Percentiles rank a stretch among this genome's conserved stretches.
These are phyloP conservation scores for Schizopygopsis malacanthus DNA, from an alignment of 2,797 vertebrate species.

Conservation along the genomic window DNA sequence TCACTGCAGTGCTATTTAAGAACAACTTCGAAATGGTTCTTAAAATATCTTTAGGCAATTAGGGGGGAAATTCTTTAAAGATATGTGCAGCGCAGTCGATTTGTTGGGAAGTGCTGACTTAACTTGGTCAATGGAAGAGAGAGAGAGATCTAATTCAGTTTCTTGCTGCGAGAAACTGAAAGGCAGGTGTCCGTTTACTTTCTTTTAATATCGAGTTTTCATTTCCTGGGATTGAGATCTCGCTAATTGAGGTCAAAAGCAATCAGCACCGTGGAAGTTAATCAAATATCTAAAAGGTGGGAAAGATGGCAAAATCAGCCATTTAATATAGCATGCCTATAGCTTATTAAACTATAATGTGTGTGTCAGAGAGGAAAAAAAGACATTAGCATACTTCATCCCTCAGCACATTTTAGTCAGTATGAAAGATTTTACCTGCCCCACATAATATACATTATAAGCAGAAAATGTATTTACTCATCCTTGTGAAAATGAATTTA, in stretches of 20 bases:
- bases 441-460: background rate
- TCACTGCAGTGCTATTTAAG: conserved; percentile 1
- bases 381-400: conserved; percentile 2
- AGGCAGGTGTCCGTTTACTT: conserved; percentile 66
- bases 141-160: conserved; percentile 61
- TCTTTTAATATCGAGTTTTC: conserved; percentile 62
- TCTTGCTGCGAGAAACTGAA: conserved; percentile 63
- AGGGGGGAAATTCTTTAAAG: conserved; percentile 35
- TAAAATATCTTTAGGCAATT: conserved; percentile 54
- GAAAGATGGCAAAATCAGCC: conserved; percentile 73
- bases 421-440: background rate
- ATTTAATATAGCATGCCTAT: conserved; percentile 67
- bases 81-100: conserved; percentile 48
- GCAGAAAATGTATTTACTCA: conserved; percentile 4
- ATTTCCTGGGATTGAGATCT: conserved; percentile 69
- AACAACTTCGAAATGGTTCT: conserved; percentile 39
- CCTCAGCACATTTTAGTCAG: background rate
- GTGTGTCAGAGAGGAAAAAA: conserved; percentile 41
- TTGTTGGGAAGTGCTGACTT: conserved; percentile 57
- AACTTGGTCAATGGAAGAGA: conserved; percentile 54
- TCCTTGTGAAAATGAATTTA: background rate
- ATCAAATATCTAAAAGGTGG: conserved; percentile 71
- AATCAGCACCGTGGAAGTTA: conserved; percentile 68
- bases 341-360: conserved; percentile 57
- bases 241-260: conserved; percentile 74